Base-by-base conservation (phyloP, 2,113 vertebrate species). In the Hemibagrus wyckioides region DNA sequence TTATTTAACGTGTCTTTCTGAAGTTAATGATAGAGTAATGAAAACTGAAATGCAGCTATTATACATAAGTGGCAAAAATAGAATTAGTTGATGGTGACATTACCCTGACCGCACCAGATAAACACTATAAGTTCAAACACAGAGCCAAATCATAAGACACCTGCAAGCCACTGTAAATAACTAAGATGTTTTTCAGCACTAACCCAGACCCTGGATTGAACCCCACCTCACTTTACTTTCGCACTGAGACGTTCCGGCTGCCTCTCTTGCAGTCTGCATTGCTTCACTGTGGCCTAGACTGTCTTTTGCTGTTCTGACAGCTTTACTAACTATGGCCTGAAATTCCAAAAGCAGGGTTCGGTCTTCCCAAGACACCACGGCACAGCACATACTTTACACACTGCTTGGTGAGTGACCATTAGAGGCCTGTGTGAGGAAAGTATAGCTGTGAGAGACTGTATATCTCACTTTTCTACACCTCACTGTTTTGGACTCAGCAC, bases 391-490 rank as follows among this genome's bases (percentile, higher is more conserved):
- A 89, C 39, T 91, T 91, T 87, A 89, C 88, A 87, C 67, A 77
- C 67, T 87, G 81, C 75, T 88, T 88, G 87, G 89, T 91, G 88
- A 84, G 75, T 83, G 84, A 85, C 87, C 91, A 89, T 77, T 71
- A 50, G 92, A 89, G 91, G 92, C 81, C 85, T 76, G 41, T 48
- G 83, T 86, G 90, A 89, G 86, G 89, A 92, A 90, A 91, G 86
- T 25, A n/a, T 11, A 50, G 75, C 85, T 65, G 80, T 39, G 61
- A 85, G 75, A 76, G 88, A 61, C 82, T 56, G 79, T 90, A 92
- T 91, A 90, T 94, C 90, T 91, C 25, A 84, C 85, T 59, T 94
- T 92, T 93, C 91, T 90, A 81, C 92, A 94, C 90, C 87, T 91
- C 61, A 28, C 41, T 80, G 81, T 54, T 13, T 85, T 28, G 3